Evolutionary conservation across 2,888 invertebrate species (phyloP).

Genomic region (Drosophila maculinotata): DNA sequence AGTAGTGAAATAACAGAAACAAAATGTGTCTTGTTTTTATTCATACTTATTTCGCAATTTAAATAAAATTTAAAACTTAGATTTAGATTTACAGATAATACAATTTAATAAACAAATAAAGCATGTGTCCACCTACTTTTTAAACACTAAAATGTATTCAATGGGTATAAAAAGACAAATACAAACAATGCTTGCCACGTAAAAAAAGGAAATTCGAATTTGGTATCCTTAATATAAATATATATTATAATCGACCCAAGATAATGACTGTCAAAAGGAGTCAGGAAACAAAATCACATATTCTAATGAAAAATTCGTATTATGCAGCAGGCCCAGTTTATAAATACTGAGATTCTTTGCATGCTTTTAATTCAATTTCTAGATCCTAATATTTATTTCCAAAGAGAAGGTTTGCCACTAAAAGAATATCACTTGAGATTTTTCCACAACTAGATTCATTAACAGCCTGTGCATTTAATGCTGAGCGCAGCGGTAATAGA

Average conservation of each 20-base stretch:
- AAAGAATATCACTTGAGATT: slow-evolving; percentile 86
- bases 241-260: too few species aligned
- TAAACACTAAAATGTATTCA: too few species aligned
- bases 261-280: neutral
- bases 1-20: too few species aligned
- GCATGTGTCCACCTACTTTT: too few species aligned
- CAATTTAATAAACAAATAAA: neutral
- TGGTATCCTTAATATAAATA: too few species aligned
- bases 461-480: slow-evolving; percentile 86
- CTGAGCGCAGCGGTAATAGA: slow-evolving; percentile 70
- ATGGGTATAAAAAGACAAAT: too few species aligned
- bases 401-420: slow-evolving; percentile 84
- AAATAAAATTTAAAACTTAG: neutral
- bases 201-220: too few species aligned
- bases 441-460: slow-evolving; percentile 88
- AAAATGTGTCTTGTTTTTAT: too few species aligned
- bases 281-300: too few species aligned
- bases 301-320: too few species aligned
- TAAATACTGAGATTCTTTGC: neutral
- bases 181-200: neutral
- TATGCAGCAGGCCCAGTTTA: too few species aligned
- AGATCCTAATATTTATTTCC: slow-evolving; percentile 66
- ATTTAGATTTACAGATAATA: neutral
- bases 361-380: neutral
- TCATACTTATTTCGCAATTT: neutral